Conservation (phyloP, 2,797 vertebrate species). For the Myripristis jacobus region DNA sequence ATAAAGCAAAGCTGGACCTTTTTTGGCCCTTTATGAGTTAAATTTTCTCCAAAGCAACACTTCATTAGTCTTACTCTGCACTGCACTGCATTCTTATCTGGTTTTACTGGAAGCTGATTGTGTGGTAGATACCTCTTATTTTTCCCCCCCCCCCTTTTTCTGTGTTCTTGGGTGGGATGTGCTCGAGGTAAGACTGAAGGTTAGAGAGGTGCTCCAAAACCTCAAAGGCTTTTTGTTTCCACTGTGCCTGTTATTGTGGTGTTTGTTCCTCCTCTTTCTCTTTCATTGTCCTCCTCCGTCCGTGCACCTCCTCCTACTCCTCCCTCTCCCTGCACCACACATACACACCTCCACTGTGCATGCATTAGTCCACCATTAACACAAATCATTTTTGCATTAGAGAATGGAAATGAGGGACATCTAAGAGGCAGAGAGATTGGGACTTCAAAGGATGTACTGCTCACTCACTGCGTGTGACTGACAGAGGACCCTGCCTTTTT, state of each 20-base stretch:
- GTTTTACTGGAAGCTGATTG: conserved; percentile 16
- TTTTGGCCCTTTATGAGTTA: neutral
- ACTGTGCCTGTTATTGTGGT: conserved; percentile 10
- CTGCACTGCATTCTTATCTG: conserved; percentile 3
- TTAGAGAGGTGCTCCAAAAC: conserved; percentile 68
- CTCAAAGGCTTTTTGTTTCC: conserved; percentile 70
- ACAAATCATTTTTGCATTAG: conserved; percentile 77
- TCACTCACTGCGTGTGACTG: conserved; percentile 63
- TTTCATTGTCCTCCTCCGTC: conserved; percentile 64
- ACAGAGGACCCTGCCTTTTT: conserved; percentile 73
- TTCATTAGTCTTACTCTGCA: conserved; percentile 8
- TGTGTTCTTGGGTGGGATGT: conserved; percentile 53
- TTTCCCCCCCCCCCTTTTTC: no score
- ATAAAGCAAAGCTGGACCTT: neutral
- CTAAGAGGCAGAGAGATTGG: conserved; percentile 73
- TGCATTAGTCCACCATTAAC: conserved; percentile 80
- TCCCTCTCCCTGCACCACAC: conserved; percentile 38
- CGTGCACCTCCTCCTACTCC: conserved; percentile 65
- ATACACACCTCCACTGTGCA: conserved; percentile 51
- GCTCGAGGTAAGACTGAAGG: conserved; percentile 34
- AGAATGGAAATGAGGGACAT: conserved; percentile 82
- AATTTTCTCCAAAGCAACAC: neutral
- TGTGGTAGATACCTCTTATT: conserved; percentile 18
- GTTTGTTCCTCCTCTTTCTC: conserved; percentile 53
- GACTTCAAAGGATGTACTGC: conserved; percentile 78